phyloP scores from a whole-genome alignment of 2,113 vertebrate genomes.

The Arvicanthis niloticus region DNA sequence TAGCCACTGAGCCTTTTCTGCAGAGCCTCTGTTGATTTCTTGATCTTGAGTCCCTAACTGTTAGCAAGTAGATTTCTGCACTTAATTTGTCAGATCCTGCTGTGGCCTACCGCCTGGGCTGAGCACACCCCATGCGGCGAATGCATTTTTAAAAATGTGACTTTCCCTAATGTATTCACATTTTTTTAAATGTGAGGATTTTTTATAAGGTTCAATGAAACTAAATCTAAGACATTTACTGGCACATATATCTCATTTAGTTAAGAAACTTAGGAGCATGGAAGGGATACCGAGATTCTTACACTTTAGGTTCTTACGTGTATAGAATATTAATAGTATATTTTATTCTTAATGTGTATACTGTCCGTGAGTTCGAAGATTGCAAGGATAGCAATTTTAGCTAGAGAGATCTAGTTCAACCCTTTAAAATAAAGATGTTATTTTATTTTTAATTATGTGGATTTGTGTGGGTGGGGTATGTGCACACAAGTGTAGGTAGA shows the following conservation, averaged over 20 bases:
- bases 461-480: not conserved
- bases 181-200: constrained; percentile 2
- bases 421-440: not conserved
- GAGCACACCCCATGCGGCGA: not conserved
- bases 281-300: not conserved
- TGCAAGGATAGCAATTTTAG: not conserved
- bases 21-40: not conserved
- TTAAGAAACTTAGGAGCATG: constrained; percentile 10
- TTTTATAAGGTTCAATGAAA: constrained; percentile 10
- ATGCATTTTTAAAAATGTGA: not conserved
- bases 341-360: not conserved
- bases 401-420: not conserved
- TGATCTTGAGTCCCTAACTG: not conserved
- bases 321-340: not conserved
- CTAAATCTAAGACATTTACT: constrained; percentile 2
- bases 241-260: not conserved
- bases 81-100: not conserved
- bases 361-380: constrained; percentile 14
- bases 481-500: not conserved
- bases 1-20: not conserved
- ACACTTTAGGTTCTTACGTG: not conserved
- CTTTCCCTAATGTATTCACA: not conserved
- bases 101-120: not conserved
- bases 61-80: not conserved
- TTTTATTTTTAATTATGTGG: not conserved